These are phyloP conservation scores for Pinna nobilis DNA, from an alignment of 1,140 invertebrate species.

Conservation along the genomic window DNA sequence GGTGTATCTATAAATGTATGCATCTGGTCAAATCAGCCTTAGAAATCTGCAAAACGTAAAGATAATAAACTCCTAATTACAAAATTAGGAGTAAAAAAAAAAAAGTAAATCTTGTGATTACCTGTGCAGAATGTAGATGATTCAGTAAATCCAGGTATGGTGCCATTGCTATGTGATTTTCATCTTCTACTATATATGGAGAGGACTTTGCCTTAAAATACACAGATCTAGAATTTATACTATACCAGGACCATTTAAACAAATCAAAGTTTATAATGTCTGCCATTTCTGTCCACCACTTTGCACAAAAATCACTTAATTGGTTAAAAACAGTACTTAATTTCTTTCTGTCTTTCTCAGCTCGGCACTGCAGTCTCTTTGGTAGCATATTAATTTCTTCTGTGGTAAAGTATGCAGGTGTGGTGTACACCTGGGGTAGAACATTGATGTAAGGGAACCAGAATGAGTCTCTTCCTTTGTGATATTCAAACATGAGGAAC, in stretches of 20 bases:
- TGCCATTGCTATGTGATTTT: slow-evolving; percentile 81
- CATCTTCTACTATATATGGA: slow-evolving; percentile 53
- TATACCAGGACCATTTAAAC: slow-evolving; percentile 80
- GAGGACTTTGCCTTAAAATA: slow-evolving; percentile 59
- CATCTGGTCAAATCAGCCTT: too few relatives aligned
- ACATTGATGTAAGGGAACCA: slow-evolving; percentile 78
- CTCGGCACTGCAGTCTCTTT: slow-evolving; percentile 72
- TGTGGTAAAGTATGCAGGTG: slow-evolving; percentile 60
- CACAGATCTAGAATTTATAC: slow-evolving; percentile 86
- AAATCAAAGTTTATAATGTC: slow-evolving; percentile 47
- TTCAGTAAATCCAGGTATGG: slow-evolving; percentile 89
- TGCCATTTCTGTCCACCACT: slow-evolving; percentile 41
- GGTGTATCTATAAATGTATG: too few relatives aligned
- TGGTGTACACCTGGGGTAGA: slow-evolving; percentile 78
- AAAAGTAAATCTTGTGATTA: slow-evolving; percentile 48
- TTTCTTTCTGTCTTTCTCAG: slow-evolving; percentile 15
- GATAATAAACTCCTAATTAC: too few relatives aligned
- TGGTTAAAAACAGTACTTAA: slow-evolving; percentile 31
- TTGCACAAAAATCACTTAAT: slow-evolving; percentile 30
- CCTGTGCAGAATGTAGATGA: slow-evolving; percentile 79
- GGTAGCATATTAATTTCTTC: slow-evolving; percentile 68
- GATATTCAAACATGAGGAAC: slow-evolving; percentile 78
- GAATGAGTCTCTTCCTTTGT: slow-evolving; percentile 56
- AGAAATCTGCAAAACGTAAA: too few relatives aligned
- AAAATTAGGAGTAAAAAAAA: too few relatives aligned